Evolutionary conservation across 2,888 invertebrate species (phyloP).

Genomic region (Torymus texanus): DNA sequence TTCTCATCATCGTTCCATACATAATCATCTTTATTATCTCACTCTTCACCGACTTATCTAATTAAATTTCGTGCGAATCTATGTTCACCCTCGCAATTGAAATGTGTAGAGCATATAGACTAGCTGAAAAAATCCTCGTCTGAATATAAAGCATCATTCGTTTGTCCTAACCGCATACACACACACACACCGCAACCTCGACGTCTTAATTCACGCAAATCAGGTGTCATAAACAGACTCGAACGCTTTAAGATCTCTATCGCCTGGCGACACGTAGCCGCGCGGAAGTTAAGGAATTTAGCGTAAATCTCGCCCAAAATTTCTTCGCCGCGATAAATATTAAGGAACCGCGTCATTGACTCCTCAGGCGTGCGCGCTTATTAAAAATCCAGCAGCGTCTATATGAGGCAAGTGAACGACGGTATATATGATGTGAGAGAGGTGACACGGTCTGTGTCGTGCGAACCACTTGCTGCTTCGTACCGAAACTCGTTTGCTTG

Average conservation of each 20-base stretch:
- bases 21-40: no score
- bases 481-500: constrained; percentile 26
- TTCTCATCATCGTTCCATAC: no score
- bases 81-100: no score
- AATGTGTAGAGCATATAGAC: no score
- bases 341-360: constrained; percentile 1
- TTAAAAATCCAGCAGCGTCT: constrained; percentile 39
- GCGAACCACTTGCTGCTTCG: constrained; percentile 27
- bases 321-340: constrained; percentile 18
- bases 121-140: no score
- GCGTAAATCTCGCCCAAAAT: constrained; percentile 14
- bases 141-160: no score
- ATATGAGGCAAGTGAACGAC: constrained; percentile 12
- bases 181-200: no score
- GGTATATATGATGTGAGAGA: not conserved
- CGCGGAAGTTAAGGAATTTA: constrained; percentile 9
- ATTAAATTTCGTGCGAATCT: no score
- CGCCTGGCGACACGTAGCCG: not conserved
- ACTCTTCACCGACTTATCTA: no score
- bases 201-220: no score
- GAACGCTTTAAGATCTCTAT: not conserved
- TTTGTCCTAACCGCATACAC: no score
- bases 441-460: constrained; percentile 27
- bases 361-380: not conserved
- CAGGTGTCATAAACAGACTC: not conserved